Percentiles rank a stretch among this genome's conserved stretches.
Conservation (phyloP, 2,888 invertebrate genomes). For the Morpho deidamia region DNA sequence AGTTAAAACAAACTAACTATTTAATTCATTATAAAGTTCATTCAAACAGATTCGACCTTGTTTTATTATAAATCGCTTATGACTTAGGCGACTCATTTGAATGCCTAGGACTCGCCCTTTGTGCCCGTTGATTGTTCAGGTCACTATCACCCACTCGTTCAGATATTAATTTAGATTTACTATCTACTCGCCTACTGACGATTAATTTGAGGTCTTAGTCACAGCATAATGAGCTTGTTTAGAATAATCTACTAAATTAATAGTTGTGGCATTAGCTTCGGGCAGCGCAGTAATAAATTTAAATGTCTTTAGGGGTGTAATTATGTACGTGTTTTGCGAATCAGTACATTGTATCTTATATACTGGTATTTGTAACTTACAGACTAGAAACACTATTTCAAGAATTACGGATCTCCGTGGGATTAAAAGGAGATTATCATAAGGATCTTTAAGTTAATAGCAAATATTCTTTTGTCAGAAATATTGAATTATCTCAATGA, state of each 20-base stretch:
- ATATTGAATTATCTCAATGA: too few species aligned
- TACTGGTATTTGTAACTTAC: too few species aligned
- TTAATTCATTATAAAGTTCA: too few species aligned
- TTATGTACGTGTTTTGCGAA: slow-evolving; percentile 10
- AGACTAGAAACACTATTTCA: too few species aligned
- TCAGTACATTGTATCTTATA: background rate
- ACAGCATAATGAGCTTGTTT: slow-evolving; percentile 34
- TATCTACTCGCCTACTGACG: slow-evolving; percentile 43
- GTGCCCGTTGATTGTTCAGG: slow-evolving; percentile 52
- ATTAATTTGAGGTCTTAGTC: slow-evolving; percentile 45
- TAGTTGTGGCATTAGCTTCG: slow-evolving; percentile 28
- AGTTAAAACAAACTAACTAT: too few species aligned
- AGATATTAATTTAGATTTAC: slow-evolving; percentile 66
- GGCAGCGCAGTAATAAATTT: slow-evolving; percentile 21
- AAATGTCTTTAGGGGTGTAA: slow-evolving; percentile 19
- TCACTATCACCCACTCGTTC: slow-evolving; percentile 63
- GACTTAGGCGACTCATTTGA: slow-evolving; percentile 34
- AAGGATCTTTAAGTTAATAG: too few species aligned
- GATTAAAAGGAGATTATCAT: too few species aligned
- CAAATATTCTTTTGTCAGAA: too few species aligned
- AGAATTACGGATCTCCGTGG: too few species aligned
- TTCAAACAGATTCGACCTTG: too few species aligned
- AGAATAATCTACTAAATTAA: slow-evolving; percentile 33
- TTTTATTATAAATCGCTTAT: slow-evolving; percentile 12
- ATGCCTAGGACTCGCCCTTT: slow-evolving; percentile 46